These are phyloP conservation scores for Coendou prehensilis DNA, from an alignment of 2,797 vertebrate genomes.

Conservation along the genomic window DNA sequence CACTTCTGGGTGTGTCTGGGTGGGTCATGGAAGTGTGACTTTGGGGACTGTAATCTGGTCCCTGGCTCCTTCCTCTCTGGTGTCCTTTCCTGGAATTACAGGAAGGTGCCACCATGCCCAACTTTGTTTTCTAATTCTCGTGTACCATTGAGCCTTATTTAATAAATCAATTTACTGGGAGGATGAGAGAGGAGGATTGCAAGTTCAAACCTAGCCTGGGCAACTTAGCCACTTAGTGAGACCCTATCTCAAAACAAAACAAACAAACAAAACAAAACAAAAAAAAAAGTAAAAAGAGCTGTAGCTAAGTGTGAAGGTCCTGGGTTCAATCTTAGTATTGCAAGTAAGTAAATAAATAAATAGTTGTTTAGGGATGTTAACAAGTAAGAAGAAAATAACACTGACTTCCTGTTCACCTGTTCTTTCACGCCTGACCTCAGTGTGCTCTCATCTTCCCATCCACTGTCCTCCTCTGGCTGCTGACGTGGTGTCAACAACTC, in stretches of 20 bases:
- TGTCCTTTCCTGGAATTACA: no score
- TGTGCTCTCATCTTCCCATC: neutral
- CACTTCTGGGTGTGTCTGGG: neutral
- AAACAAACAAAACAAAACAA: no score
- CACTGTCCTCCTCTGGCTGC: neutral
- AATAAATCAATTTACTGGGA: neutral
- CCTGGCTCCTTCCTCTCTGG: neutral
- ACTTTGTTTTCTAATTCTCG: neutral
- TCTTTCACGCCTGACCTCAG: neutral
- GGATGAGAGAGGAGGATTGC: neutral
- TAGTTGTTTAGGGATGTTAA: neutral
- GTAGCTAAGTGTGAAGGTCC: no score
- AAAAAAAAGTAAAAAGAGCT: no score
- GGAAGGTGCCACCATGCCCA: no score
- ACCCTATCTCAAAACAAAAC: no score
- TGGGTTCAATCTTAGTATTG: no score
- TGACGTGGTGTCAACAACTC: neutral
- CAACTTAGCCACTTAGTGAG: neutral
- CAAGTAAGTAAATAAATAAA: no score
- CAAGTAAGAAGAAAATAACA: slow-evolving; percentile 2
- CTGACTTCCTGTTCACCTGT: neutral
- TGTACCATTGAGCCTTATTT: neutral
- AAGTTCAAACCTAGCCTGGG: neutral
- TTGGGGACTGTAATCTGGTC: neutral
- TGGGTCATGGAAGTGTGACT: neutral